Conservation (phyloP, 2,888 invertebrate genomes). For the Stenoptilia bipunctidactyla region DNA sequence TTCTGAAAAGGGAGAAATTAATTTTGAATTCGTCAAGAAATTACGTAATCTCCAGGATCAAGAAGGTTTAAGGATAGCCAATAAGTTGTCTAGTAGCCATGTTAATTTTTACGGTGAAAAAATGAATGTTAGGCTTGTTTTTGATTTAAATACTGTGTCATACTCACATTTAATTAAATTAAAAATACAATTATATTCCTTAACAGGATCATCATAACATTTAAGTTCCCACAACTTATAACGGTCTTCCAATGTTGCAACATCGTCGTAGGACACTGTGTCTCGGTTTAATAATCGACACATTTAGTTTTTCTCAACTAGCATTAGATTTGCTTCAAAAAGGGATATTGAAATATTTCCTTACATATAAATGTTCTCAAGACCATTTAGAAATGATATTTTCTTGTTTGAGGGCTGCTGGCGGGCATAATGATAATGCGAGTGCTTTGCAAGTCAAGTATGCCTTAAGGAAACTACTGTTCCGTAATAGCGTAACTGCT, state of each 20-base stretch:
- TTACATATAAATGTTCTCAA: conserved; percentile 2
- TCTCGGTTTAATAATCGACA: conserved; percentile 1
- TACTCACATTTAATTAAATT: conserved; percentile 14
- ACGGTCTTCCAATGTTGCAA: background rate
- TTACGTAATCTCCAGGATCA: conserved; percentile 6
- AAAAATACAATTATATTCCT: too few relatives aligned
- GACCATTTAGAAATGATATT: conserved; percentile 1
- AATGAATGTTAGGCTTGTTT: conserved; percentile 14
- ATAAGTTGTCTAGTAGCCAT: background rate
- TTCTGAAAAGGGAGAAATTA: conserved; percentile 1
- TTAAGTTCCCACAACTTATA: too few relatives aligned
- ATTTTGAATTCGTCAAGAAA: background rate
- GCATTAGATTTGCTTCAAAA: background rate
- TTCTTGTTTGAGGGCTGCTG: background rate
- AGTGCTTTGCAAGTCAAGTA: background rate
- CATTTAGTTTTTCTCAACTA: too few relatives aligned
- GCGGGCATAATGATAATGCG: background rate
- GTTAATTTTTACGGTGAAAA: conserved; percentile 11
- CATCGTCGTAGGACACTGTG: conserved; percentile 3
- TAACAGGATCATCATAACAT: too few relatives aligned
- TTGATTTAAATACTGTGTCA: conserved; percentile 11
- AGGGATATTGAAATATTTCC: too few relatives aligned
- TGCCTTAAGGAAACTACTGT: too few relatives aligned
- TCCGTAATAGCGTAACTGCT: background rate
- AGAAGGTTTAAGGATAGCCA: conserved; percentile 11